Base-by-base conservation (phyloP, 1,140 invertebrate genomes). In the Eumaeus atala region DNA sequence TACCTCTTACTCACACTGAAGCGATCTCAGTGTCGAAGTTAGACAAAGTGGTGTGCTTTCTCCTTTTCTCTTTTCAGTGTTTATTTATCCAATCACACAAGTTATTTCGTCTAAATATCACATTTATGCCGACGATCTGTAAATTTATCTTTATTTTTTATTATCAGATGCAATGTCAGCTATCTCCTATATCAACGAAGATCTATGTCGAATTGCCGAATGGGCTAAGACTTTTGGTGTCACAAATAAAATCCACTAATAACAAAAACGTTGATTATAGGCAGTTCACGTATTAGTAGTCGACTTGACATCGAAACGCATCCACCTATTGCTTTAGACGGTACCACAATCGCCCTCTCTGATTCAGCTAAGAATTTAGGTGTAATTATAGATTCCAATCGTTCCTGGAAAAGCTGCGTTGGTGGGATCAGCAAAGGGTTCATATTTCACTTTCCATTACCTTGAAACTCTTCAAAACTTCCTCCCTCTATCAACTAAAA, bases 141-240 rank as follows among this genome's bases (percentile, higher is more conserved):
- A 47, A 47, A 47, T 47, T 9, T 47, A 47, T 47, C 44, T 4
- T 16, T 12, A 47, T 18, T 47, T 47, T 47, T 3, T 18, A 16
- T 47, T 47, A 47, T 16, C 44, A 47, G 44, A 47, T 47, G n/a
- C 44, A 9, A 18, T 18, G 10, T 47, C 44, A 47, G n/a, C 44
- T 47, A 47, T 47, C 44, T 9, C 44, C 12, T 18, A 47, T 12
- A 47, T 47, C 6, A 47, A 47, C 16, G 44, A 47, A 47, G 44
- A 47, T 47, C 10, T 47, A 47, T 3, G 17, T 16, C 44, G 44
- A 3, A 47, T 47, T 47, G 44, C 10, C 9, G 44, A 47, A 47
- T 47, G 44, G 17, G 10, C 44, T 4, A 47, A 18, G 16, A 12
- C 44, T 12, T 47, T 47, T 47, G 44, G 44, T 14, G 16, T 47